phyloP scores from a whole-genome alignment of 2,113 vertebrate species.

The Cryptomyrus ogoouensis region DNA sequence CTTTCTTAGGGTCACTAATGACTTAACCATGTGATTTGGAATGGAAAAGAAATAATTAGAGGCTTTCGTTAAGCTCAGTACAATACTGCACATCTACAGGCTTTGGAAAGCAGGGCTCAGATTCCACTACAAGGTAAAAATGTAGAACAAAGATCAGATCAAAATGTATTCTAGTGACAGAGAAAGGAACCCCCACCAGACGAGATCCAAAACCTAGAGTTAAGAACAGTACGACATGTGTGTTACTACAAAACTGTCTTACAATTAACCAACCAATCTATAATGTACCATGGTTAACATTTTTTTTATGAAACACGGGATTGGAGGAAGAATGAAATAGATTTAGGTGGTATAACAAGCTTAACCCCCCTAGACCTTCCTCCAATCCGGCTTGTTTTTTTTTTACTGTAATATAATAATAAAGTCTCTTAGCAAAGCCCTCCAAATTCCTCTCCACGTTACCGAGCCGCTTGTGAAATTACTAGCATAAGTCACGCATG shows the following conservation, averaged over 20 bases:
- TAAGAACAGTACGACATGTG: neutral
- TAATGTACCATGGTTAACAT: neutral
- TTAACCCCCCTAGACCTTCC: neutral
- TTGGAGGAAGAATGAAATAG: neutral
- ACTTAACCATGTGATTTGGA: constrained; percentile 11
- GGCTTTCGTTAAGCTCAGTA: neutral
- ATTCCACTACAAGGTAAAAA: neutral
- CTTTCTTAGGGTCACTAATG: neutral
- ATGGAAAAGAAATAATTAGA: neutral
- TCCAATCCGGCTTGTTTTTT: constrained; percentile 10
- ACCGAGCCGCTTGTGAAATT: neutral
- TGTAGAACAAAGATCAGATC: neutral
- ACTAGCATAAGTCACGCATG: neutral
- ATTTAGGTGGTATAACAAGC: neutral
- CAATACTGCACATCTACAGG: neutral
- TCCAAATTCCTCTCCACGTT: neutral
- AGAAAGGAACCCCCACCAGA: neutral
- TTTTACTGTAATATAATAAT: neutral
- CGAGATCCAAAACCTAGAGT: neutral
- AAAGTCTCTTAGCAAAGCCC: constrained; percentile 3
- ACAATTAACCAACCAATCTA: neutral
- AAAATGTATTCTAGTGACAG: neutral
- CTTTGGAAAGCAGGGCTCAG: neutral
- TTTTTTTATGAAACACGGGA: neutral
- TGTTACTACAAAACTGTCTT: neutral